Base-by-base conservation (phyloP, 2,888 invertebrate species). In the Lamproptera curius region DNA sequence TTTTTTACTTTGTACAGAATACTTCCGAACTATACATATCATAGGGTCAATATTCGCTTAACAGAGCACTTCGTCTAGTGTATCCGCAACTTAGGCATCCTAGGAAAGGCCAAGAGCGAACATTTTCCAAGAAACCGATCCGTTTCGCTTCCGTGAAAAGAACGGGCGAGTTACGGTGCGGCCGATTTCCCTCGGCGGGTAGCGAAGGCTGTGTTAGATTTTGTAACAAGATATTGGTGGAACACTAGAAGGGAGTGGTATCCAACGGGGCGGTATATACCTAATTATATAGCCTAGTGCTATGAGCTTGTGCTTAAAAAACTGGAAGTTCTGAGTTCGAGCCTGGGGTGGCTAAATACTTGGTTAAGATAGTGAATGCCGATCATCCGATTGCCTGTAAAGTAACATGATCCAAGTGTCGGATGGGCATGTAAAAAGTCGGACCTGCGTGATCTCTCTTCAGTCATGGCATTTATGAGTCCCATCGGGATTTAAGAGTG, bases 201-300 rank as follows among this genome's bases (percentile, higher is more conserved):
- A 59, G 54, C 55, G 58, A 69, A 63, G 59, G 62, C 55, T 62
- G 53, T 44, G 40, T 52, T 56, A 52, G 58, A 59, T 65, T 61
- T 62, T 55, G 67, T 59, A 67, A 66, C 61, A 14, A 62, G 65
- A 67, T 69, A 70, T 58, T 54, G 45, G 45, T 52, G 54, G 54
- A 57, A 55, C 56, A 54, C 52, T 44, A 47, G 52, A 42, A 50
- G 60, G 64, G 66, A 61, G 64, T 61, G 66, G 56, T 57, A 52
- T 55, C 55, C 50, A 52, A 53, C 42, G 28, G 34, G n/a, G 42
- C 50, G 52, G 52, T 55, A 59, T 56, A 55, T n/a, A n/a, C n/a
- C n/a, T n/a, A n/a, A n/a, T n/a, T n/a, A n/a, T n/a, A n/a, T n/a
- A n/a, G n/a, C n/a, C n/a, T n/a, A n/a, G n/a, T n/a, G n/a, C n/a